Evolutionary conservation across 64 coral and sea anemone species (phyloP), one percentile per base, ranked within the genome.

Genomic region (Porites lutea): DNA sequence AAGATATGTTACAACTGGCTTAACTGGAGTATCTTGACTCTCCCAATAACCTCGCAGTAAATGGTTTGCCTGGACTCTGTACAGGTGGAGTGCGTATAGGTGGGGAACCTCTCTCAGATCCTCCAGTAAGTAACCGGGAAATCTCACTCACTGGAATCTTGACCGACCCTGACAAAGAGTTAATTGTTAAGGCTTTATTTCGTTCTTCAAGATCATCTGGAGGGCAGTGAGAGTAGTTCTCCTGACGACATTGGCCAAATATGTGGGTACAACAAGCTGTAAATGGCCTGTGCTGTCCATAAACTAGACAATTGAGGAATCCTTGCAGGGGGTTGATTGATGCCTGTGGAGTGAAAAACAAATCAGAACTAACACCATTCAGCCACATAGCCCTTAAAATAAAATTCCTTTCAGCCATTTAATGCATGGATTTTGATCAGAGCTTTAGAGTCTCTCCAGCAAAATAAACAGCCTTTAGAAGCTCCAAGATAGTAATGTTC

Each of bases 221-320:
- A 43, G 55, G 11, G 6, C 8, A 2, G 23, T 22, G 15, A 20
- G 78, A 45, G 13, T 81, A 12, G 43, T 10, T 71, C 27, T 37
- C 27, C 27, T 37, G 27, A 7, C 68, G 78, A 44, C n/a, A 13
- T 46, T 8, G 78, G 21, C 37, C 46, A 23, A 27, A 46, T 16
- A 81, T 61, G 37, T 69, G 71, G 3, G 21, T 14, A 59, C 67
- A 86, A 54, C 87, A 93, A 19, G 65, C 65, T 10, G 43, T 64
- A 18, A 96, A 75, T 23, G 87, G 75, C 6, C 76, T 74, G 6
- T 76, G 47, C 51, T 96, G 92, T 54, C 95, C 95, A 86, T 96
- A 96, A 4, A 96, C 95, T 13, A 96, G 19, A 72, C 95, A 96
- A 63, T 96, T 96, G 4, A 96, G 69, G 65, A 96, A 93, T 47